Conservation (phyloP, 2,888 invertebrate genomes). For the Drosophila melanosoma region DNA sequence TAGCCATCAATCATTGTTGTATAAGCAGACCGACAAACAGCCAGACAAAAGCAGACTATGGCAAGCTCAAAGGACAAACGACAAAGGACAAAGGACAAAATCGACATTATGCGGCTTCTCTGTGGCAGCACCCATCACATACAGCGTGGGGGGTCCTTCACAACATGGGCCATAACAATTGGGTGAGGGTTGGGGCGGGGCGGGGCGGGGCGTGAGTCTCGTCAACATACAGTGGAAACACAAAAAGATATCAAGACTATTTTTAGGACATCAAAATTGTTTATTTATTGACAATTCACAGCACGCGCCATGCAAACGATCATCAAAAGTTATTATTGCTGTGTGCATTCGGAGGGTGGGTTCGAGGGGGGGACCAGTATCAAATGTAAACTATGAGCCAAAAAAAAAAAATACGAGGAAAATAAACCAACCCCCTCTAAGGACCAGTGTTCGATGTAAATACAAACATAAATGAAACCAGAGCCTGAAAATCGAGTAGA, state of each 20-base stretch:
- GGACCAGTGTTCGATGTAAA: slow-evolving; percentile 37
- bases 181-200: background rate
- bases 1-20: slow-evolving; percentile 11
- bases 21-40: slow-evolving; percentile 12
- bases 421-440: background rate
- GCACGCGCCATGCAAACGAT: slow-evolving; percentile 70
- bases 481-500: slow-evolving; percentile 13
- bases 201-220: background rate
- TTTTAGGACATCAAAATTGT: slow-evolving; percentile 67
- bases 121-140: background rate
- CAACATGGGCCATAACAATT: slow-evolving; percentile 22
- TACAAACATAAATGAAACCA: slow-evolving; percentile 54
- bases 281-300: slow-evolving; percentile 78
- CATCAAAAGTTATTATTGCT: slow-evolving; percentile 70
- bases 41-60: background rate
- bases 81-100: background rate
- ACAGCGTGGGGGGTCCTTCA: slow-evolving; percentile 12
- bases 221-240: slow-evolving; percentile 1
- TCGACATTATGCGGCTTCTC: slow-evolving; percentile 12
- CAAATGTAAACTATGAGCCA: slow-evolving; percentile 4
- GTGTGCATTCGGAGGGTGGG: background rate
- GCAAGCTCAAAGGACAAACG: background rate
- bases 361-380: background rate
- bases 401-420: too few species aligned
- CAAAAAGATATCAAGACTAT: slow-evolving; percentile 52